Evolutionary conservation across 2,888 invertebrate genomes (phyloP), one percentile per base, ranked within the genome.

Genomic region (Pharmacophagus antenor): DNA sequence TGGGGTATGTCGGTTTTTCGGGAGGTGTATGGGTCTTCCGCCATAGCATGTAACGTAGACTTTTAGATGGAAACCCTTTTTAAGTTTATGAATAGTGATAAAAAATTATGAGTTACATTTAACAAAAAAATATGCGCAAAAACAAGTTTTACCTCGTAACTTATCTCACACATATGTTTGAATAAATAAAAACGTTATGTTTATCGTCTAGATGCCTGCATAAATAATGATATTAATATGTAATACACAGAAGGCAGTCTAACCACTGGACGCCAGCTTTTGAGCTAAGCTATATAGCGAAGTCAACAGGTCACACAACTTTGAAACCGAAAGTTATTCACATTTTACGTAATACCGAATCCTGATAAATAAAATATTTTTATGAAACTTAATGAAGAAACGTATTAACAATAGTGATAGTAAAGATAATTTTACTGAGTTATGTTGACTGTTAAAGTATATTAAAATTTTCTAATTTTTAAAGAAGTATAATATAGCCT

Each of bases 391-490:
- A 51, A 55, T 23, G 42, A 20, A 51, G 55, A 42, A 50, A 55
- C 55, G 49, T 37, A 60, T 60, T 60, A 55, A 46, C 31, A 46
- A 17, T 50, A 44, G 22, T 22, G 57, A 57, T 51, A 51, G 25
- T 7, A n/a, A 8, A 23, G 56, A 42, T 56, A 56, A 49, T 50
- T 25, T 44, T 44, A 50, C n/a, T n/a, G n/a, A n/a, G n/a, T n/a
- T n/a, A n/a, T n/a, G 54, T 41, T 42, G 55, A 27, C 50, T 58
- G 48, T 63, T 60, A 54, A 31, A 62, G 54, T 41, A 8, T 49
- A 46, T 59, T 41, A 55, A 50, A 44, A 20, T 15, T 60, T 47
- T 60, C 44, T 50, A 23, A n/a, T 37, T 37, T 1, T 37, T n/a
- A n/a, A 37, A 37, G n/a, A 3, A 4, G n/a, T n/a, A 37, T n/a